These are phyloP conservation scores for Chaetophractus vellerosus DNA, from an alignment of 2,797 vertebrate species.

Conservation along the genomic window DNA sequence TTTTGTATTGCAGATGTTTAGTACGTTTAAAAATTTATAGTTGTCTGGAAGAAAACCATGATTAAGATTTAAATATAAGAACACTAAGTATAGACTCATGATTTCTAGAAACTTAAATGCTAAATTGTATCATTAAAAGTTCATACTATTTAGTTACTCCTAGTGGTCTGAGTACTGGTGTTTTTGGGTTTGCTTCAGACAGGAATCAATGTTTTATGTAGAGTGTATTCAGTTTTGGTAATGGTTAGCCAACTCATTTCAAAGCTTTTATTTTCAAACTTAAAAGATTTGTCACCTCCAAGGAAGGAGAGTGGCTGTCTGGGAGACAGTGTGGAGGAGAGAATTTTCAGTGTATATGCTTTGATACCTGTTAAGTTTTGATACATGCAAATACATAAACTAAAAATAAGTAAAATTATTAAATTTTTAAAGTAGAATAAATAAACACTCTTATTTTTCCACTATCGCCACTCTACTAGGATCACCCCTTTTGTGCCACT, in stretches of 20 bases:
- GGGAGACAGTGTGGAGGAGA: background rate
- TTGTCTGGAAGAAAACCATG: background rate
- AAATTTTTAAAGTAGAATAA: slow-evolving; percentile 36
- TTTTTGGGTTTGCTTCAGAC: slow-evolving; percentile 9
- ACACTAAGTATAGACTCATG: background rate
- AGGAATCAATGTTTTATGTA: slow-evolving; percentile 29
- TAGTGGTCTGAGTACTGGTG: background rate
- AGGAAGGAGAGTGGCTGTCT: background rate
- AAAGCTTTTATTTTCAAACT: slow-evolving; percentile 47
- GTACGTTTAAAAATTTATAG: background rate
- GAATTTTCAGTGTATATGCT: background rate
- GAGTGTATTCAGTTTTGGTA: background rate
- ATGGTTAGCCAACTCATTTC: slow-evolving; percentile 1
- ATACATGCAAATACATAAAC: background rate
- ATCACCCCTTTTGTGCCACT: slow-evolving; percentile 75
- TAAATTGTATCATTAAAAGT: slow-evolving; percentile 54
- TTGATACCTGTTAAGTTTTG: slow-evolving; percentile 34
- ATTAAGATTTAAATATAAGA: slow-evolving; percentile 47
- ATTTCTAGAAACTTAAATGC: slow-evolving; percentile 26
- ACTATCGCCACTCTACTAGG: slow-evolving; percentile 76
- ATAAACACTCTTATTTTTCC: background rate
- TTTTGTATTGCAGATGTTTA: background rate
- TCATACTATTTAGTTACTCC: background rate
- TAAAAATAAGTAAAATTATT: slow-evolving; percentile 31
- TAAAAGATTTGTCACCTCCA: background rate